Evolutionary conservation across 2,888 invertebrate species (phyloP).

Genomic region (Nowickia ferox): DNA sequence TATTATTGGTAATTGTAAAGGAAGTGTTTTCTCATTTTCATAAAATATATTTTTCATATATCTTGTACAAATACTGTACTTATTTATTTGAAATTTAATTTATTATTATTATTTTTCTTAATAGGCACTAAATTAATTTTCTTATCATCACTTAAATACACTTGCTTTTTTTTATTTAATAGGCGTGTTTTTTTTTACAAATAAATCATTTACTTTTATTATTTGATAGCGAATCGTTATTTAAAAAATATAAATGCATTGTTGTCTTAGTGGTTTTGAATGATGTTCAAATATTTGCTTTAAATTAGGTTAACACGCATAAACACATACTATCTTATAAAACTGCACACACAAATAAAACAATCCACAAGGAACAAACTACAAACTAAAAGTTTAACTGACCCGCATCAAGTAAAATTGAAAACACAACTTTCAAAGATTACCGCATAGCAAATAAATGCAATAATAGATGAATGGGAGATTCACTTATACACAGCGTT

Average conservation of each 20-base stretch:
- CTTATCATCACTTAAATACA: background rate
- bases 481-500: slow-evolving; percentile 9
- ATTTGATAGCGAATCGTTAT: background rate
- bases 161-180: background rate
- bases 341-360: background rate
- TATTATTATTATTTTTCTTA: too few relatives aligned
- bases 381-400: slow-evolving; percentile 61
- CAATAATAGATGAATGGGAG: background rate
- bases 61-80: too few relatives aligned
- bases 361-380: slow-evolving; percentile 45
- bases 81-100: too few relatives aligned
- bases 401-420: slow-evolving; percentile 62
- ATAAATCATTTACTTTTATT: background rate
- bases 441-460: slow-evolving; percentile 56
- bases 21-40: too few relatives aligned
- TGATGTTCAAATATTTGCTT: slow-evolving; percentile 51
- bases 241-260: background rate
- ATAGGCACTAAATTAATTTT: background rate
- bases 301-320: slow-evolving; percentile 31
- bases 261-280: slow-evolving; percentile 52
- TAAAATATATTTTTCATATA: too few relatives aligned
- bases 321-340: background rate
- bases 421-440: slow-evolving; percentile 64
- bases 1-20: too few relatives aligned
- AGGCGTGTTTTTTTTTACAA: background rate